phyloP scores from a whole-genome alignment of 53 echinoderm and acorn worm genomes.

The Apostichopus leukothele region DNA sequence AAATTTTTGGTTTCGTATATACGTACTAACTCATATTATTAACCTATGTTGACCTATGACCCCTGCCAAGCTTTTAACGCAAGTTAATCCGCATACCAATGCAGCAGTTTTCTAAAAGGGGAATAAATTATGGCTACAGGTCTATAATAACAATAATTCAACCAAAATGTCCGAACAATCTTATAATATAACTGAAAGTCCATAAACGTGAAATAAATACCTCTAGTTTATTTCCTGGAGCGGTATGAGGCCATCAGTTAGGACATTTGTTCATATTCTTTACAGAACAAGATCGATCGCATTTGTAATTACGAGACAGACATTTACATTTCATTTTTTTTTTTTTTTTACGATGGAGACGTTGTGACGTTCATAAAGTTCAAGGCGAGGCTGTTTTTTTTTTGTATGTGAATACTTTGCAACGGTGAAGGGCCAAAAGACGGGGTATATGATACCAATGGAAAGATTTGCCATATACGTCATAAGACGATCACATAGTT shows the following conservation, averaged over 20 bases:
- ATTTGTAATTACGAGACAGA: not conserved
- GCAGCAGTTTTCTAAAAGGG: too few species aligned
- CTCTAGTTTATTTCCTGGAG: not conserved
- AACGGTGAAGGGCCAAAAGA: not conserved
- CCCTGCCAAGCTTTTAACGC: too few species aligned
- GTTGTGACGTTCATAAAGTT: not conserved
- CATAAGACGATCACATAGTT: too few species aligned
- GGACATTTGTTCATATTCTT: not conserved
- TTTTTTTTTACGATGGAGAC: not conserved
- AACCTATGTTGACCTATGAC: too few species aligned
- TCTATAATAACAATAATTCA: too few species aligned
- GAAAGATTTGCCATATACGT: not conserved
- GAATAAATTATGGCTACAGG: too few species aligned
- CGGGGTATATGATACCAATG: not conserved
- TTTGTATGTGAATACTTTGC: not conserved
- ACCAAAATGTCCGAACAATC: too few species aligned
- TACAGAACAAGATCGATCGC: not conserved
- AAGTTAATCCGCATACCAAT: too few species aligned
- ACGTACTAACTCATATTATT: too few species aligned
- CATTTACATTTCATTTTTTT: not conserved
- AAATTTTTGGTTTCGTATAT: too few species aligned
- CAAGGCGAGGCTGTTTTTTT: not conserved
- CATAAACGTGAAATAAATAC: not conserved
- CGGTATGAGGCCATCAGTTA: not conserved
- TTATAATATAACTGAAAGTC: too few species aligned